Conservation (phyloP, 30 jellyfish, hydroid and myxozoan species). For the Hydractinia symbiolongicarpus region DNA sequence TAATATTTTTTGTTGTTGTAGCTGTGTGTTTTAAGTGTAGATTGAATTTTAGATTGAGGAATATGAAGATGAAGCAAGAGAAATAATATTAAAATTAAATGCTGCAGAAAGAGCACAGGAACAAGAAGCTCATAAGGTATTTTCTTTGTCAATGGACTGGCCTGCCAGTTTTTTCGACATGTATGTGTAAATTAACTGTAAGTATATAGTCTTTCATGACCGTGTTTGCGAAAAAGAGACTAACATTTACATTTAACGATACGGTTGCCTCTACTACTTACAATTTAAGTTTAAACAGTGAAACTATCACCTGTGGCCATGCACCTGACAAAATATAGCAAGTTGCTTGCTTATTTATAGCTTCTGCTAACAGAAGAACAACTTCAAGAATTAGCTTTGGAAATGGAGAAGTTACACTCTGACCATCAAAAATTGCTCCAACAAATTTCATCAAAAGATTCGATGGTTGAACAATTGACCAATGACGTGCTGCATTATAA, state of each 20-base stretch:
- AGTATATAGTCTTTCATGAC: no score
- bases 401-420: slow-evolving; percentile 49
- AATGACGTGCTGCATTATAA: slow-evolving; percentile 43
- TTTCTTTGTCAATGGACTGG: not conserved
- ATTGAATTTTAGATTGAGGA: slow-evolving; percentile 49
- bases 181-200: no score
- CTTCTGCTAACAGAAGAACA: slow-evolving; percentile 1
- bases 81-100: slow-evolving; percentile 43
- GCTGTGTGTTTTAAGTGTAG: not conserved
- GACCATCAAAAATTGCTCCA: slow-evolving; percentile 43
- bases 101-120: slow-evolving; percentile 72
- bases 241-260: no score
- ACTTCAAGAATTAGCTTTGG: slow-evolving; percentile 14
- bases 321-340: not conserved
- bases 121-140: slow-evolving; percentile 82
- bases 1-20: not conserved
- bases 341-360: not conserved
- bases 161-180: not conserved
- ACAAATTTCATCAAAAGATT: slow-evolving; percentile 57
- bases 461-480: slow-evolving; percentile 24
- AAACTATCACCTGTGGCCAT: no score
- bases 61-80: slow-evolving; percentile 77
- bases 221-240: no score
- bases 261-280: no score
- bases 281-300: no score